phyloP scores from a whole-genome alignment of 2,113 vertebrate species.

The Oenanthe oenanthe region DNA sequence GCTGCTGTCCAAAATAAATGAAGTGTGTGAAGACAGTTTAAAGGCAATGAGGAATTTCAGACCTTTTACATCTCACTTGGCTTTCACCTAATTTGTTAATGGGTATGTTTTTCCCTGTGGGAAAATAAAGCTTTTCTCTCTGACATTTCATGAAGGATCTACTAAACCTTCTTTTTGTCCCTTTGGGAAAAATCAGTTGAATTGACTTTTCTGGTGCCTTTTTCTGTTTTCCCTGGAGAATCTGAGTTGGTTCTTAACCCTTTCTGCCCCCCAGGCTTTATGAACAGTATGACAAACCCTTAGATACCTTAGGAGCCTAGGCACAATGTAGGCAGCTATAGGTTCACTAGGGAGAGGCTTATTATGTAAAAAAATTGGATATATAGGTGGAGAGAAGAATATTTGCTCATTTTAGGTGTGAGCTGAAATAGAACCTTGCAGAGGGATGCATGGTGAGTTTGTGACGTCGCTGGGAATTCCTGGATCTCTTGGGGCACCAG shows the following conservation, averaged over 20 bases:
- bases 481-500: not conserved
- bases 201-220: not conserved
- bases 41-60: not conserved
- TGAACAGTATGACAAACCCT: rapidly evolving
- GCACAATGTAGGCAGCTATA: not conserved
- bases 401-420: not conserved
- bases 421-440: not conserved
- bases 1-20: not conserved
- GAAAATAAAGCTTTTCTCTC: not conserved
- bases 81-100: slow-evolving; percentile 46
- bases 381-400: not conserved
- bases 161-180: slow-evolving; percentile 13
- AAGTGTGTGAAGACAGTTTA: not conserved
- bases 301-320: not conserved
- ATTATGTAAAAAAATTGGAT: not conserved
- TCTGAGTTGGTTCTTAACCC: not conserved
- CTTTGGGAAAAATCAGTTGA: slow-evolving; percentile 9
- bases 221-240: not conserved
- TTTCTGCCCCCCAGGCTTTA: not conserved
- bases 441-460: not conserved
- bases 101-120: not conserved
- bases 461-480: rapidly evolving
- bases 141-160: not conserved
- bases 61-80: not conserved
- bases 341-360: not conserved